Percentiles rank a stretch among this genome's conserved stretches.
Conservation (phyloP, 2,797 vertebrate genomes). For the Miichthys miiuy region DNA sequence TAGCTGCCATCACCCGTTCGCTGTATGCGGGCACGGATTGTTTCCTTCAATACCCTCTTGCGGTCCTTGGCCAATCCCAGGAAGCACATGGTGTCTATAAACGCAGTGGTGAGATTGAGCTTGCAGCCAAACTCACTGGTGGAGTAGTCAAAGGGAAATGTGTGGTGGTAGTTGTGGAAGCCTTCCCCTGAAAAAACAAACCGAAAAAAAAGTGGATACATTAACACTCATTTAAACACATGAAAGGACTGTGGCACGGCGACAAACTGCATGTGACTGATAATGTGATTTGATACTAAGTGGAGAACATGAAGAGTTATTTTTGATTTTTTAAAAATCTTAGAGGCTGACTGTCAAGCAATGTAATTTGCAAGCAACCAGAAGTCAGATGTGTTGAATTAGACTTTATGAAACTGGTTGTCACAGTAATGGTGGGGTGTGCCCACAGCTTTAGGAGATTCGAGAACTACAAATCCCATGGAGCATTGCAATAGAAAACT, state of each 20-base stretch:
- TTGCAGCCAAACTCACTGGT: slow-evolving; percentile 93
- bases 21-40: slow-evolving; percentile 84
- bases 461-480: background rate
- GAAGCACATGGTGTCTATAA: slow-evolving; percentile 92
- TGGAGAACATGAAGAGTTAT: background rate
- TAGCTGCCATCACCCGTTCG: slow-evolving; percentile 91
- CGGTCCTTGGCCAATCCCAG: slow-evolving; percentile 90
- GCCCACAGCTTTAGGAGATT: background rate
- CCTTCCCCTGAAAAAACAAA: slow-evolving; percentile 90
- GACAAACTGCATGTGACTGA: slow-evolving; percentile 26
- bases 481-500: background rate
- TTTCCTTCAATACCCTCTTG: slow-evolving; percentile 89
- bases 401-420: background rate
- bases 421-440: background rate
- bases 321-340: background rate
- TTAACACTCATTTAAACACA: background rate
- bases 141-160: slow-evolving; percentile 94
- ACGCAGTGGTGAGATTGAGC: slow-evolving; percentile 92
- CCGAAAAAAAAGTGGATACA: background rate
- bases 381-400: slow-evolving; percentile 25
- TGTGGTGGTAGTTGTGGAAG: slow-evolving; percentile 98
- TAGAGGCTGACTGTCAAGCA: background rate
- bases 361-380: slow-evolving; percentile 13
- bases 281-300: slow-evolving; percentile 13
- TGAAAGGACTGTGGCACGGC: background rate